These are phyloP conservation scores for Procambarus clarkii DNA, from an alignment of 1,140 invertebrate species.

Conservation along the genomic window DNA sequence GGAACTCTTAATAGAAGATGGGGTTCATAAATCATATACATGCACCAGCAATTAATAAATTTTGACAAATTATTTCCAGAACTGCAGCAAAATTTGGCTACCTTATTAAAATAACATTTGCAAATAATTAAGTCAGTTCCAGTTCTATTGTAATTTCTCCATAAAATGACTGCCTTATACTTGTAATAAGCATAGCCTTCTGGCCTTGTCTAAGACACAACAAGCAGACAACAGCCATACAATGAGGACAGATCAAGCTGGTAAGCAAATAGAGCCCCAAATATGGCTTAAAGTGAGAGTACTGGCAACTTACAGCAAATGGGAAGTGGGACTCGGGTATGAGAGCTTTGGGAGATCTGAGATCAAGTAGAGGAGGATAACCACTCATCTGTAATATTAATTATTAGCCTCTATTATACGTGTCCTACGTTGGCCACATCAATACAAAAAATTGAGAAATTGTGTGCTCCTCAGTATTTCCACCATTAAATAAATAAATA, in stretches of 20 bases:
- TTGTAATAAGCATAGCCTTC: slow-evolving; percentile 26
- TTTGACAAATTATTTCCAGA: background rate
- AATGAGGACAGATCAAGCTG: slow-evolving; percentile 42
- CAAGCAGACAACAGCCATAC: slow-evolving; percentile 44
- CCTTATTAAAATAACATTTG: background rate
- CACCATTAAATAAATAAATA: background rate
- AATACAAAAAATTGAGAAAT: background rate
- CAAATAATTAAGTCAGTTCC: background rate
- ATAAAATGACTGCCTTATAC: background rate
- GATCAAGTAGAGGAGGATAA: slow-evolving; percentile 55
- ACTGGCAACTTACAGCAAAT: slow-evolving; percentile 56
- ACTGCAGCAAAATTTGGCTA: slow-evolving; percentile 8
- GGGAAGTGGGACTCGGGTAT: slow-evolving; percentile 60
- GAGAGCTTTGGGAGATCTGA: slow-evolving; percentile 45
- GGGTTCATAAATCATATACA: background rate
- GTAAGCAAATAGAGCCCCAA: slow-evolving; percentile 42
- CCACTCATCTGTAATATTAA: slow-evolving; percentile 51
- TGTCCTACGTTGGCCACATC: slow-evolving; percentile 3
- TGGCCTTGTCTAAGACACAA: slow-evolving; percentile 35
- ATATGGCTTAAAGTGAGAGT: slow-evolving; percentile 9
- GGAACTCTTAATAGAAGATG: background rate
- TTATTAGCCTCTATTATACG: background rate
- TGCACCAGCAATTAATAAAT: slow-evolving; percentile 11
- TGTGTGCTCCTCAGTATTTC: background rate
- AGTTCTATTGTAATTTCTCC: background rate